Base-by-base conservation (phyloP, 1,140 invertebrate species). In the Diorhabda sublineata region DNA sequence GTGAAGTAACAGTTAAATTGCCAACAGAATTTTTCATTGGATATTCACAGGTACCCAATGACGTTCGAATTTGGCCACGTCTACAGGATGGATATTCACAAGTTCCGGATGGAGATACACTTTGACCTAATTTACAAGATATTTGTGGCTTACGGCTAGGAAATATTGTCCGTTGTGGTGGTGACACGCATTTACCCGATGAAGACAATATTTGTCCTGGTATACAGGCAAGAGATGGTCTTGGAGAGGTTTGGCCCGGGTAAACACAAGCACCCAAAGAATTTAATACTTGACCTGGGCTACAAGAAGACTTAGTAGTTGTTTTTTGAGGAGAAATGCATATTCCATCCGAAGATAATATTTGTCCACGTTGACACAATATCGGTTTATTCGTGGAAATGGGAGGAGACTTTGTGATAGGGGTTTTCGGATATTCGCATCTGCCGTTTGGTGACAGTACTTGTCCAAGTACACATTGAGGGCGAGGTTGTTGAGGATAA, bases 181-280 rank as follows among this genome's bases (percentile, higher is more conserved):
- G 45, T 26, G 45, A 58, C n/a, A n/a, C 42, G 47, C 64, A 65
- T 9, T 41, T 43, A 8, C 64, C 64, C 8, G 7, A 57, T 57
- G 64, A 9, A 4, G 52, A 42, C 2, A 65, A 5, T n/a, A 65
- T 4, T 65, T 65, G 47, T 5, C 64, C 64, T 4, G 64, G 47
- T 3, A 3, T n/a, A 58, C 64, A 65, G 5, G 56, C 2, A 5
- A 52, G 64, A 5, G 5, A 45, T 6, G 64, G 56, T 42, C 42
- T 57, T n/a, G 64, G 64, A 42, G 64, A 41, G 41, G 47, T 58
- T 58, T 65, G 64, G 7, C n/a, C 11, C 11, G 66, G 66, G 60
- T 67, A 67, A 9, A 67, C 52, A 42, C 66, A 67, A 5, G 58
- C 44, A 45, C 66, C 66, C 4, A 42, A 58, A 47, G 66, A 47